Conservation (phyloP, 2,797 vertebrate species). For the Columba guinea region DNA sequence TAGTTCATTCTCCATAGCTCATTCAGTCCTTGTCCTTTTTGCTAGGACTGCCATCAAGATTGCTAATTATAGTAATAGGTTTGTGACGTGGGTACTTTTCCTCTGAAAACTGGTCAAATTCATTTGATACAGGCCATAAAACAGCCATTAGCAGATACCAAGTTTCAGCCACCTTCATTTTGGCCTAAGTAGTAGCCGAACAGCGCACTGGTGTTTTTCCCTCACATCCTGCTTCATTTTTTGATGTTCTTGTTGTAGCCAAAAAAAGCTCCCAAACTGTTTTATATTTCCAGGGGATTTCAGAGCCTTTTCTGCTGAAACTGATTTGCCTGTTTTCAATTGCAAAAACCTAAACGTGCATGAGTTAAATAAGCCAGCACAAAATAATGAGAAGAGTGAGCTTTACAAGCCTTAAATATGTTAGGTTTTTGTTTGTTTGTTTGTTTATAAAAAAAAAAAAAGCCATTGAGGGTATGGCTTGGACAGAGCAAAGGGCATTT, state of each 20-base stretch:
- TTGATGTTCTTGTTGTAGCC: background rate
- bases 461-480: background rate
- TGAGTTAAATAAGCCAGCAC: background rate
- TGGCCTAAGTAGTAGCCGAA: background rate
- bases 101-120: constrained; percentile 17
- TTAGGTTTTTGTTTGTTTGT: background rate
- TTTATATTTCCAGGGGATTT: background rate
- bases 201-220: background rate
- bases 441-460: background rate
- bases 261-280: background rate
- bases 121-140: background rate
- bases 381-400: background rate
- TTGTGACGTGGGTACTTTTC: background rate
- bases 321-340: background rate
- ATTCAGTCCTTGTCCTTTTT: constrained; percentile 34
- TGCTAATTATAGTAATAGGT: constrained; percentile 14
- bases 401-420: background rate
- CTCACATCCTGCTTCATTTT: background rate
- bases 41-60: constrained; percentile 5
- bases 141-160: background rate
- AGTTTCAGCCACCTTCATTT: background rate
- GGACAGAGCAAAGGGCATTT: background rate
- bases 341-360: background rate
- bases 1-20: constrained; percentile 18
- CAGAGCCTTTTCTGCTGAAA: background rate